Base-by-base conservation (phyloP, 2,888 invertebrate genomes). In the Erebia epiphron region DNA sequence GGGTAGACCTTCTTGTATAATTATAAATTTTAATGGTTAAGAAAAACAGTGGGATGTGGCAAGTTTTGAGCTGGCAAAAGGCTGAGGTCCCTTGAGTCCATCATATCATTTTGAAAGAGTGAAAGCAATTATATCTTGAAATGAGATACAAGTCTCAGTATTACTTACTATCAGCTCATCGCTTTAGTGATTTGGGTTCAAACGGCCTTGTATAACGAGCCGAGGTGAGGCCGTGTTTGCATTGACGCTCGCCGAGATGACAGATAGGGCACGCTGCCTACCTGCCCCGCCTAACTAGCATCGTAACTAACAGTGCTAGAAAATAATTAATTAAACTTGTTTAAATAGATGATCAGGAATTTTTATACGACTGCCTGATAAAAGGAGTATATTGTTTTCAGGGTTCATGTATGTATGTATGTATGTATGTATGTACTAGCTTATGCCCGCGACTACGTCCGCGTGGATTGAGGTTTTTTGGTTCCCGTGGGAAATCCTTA, bases 181-280 rank as follows among this genome's bases (percentile, higher is more conserved):
- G 46, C 43, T 61, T 62, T 14, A 49, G 49, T 49, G 62, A 46
- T 49, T 62, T 62, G 46, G 61, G 62, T 62, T 49, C 18, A n/a
- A 60, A 10, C n/a, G 4, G 10, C 87, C 87, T 90, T 90, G 91
- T 91, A 91, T 91, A 92, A 91, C 85, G 89, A 86, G 89, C 88
- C 18, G 62, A 62, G 46, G 62, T 49, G 62, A 21, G 49, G 87
- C 83, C 83, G 84, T 91, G 92, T 92, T 92, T 92, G 86, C 86
- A 74, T 80, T 86, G 86, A 85, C 86, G 85, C 84, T 81, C 81
- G n/a, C 78, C 78, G 84, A 88, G 92, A 92, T 92, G 91, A 88
- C 86, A 88, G 92, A 92, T 92, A 92, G 82, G 84, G 92, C 92
- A 92, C 92, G 92, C 81, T 69, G 79, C 18, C 10, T 62, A 62